phyloP scores from a whole-genome alignment of 37 sponge, comb jelly and placozoan genomes.

The Mnemiopsis leidyi region DNA sequence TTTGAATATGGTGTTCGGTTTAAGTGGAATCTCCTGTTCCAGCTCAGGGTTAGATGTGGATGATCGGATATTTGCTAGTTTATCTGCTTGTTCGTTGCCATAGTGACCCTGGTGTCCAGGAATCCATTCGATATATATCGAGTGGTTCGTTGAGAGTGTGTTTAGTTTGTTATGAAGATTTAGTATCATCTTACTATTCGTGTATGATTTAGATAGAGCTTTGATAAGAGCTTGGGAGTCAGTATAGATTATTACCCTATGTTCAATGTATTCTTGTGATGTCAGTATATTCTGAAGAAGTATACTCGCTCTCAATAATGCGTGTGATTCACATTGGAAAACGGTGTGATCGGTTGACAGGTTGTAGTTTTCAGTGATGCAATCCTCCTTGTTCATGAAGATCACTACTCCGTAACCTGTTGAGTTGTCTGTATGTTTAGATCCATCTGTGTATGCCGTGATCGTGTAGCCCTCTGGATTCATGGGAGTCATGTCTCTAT shows the following conservation, averaged over 20 bases:
- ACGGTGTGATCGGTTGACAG: not conserved
- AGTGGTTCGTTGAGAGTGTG: not conserved
- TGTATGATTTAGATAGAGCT: not conserved
- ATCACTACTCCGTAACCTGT: slow-evolving; percentile 16
- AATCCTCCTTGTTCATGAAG: not conserved
- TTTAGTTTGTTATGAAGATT: slow-evolving; percentile 19
- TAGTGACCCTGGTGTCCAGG: slow-evolving; percentile 45
- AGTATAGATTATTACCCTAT: not conserved
- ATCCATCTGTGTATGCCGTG: not conserved
- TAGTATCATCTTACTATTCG: not conserved
- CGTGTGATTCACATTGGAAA: slow-evolving; percentile 8
- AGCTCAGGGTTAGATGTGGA: not conserved
- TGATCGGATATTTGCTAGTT: slow-evolving; percentile 23
- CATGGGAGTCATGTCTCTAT: not conserved
- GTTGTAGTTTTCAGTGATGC: not conserved
- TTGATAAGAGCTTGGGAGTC: slow-evolving; percentile 56
- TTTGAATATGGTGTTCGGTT: not conserved
- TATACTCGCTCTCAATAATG: not conserved
- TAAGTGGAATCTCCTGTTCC: too few relatives aligned
- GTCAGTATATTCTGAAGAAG: not conserved
- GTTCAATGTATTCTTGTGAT: not conserved
- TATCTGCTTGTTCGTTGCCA: slow-evolving; percentile 52
- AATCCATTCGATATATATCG: slow-evolving; percentile 14
- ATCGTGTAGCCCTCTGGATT: not conserved
- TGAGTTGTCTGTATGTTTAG: not conserved